A percentile compares a stretch with the other conserved stretches of the same genome.
These are phyloP conservation scores for Suricata suricatta DNA, from an alignment of 2,113 vertebrate genomes.

Conservation along the genomic window DNA sequence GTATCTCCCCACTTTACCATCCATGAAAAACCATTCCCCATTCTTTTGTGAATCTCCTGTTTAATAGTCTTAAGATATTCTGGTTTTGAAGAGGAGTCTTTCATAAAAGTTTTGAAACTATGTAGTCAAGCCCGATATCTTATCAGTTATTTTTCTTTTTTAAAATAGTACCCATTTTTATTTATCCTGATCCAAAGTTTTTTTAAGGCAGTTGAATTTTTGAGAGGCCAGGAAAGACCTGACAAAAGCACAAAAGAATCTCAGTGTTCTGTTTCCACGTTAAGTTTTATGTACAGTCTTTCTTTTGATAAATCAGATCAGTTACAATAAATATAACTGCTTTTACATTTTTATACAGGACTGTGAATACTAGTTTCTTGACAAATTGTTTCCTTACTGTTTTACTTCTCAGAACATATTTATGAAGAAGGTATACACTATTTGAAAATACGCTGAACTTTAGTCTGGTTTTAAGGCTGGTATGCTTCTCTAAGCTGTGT, in stretches of 20 bases:
- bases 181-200: neutral
- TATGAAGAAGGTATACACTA: neutral
- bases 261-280: neutral
- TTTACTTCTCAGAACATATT: neutral
- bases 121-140: neutral
- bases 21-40: neutral
- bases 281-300: neutral
- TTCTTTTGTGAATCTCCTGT: neutral
- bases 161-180: neutral
- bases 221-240: neutral
- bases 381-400: neutral
- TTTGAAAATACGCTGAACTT: neutral
- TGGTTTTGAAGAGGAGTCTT: constrained; percentile 8
- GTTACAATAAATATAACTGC: neutral
- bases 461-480: neutral
- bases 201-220: constrained; percentile 41
- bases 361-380: neutral
- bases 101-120: constrained; percentile 25
- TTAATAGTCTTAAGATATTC: neutral
- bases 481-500: neutral
- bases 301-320: neutral
- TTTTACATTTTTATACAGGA: constrained; percentile 18
- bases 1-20: neutral
- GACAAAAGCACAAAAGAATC: neutral
- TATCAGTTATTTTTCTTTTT: constrained; percentile 3